A percentile compares a stretch with the other conserved stretches of the same genome.
Conservation (phyloP, 1,140 invertebrate species). For the Harlomillsia oculata region DNA sequence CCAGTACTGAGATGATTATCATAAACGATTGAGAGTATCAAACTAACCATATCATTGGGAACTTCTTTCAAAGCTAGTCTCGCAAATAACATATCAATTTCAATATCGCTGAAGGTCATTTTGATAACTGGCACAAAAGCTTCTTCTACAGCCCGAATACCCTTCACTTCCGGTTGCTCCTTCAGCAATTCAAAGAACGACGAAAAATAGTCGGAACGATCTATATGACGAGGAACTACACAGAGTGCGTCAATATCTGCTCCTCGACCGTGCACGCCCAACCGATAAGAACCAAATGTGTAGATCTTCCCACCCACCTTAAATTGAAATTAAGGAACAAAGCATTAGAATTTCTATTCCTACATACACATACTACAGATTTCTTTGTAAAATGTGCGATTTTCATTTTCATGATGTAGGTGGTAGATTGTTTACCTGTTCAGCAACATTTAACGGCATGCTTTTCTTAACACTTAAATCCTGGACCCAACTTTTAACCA, state of each 20-base stretch:
- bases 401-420: not conserved
- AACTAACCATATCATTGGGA: conserved; percentile 53
- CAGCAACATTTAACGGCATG: conserved; percentile 74
- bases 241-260: conserved; percentile 99
- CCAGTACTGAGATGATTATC: not conserved
- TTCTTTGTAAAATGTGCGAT: no score
- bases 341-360: no score
- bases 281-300: conserved; percentile 90
- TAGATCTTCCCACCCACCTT: conserved; percentile 91
- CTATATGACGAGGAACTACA: conserved; percentile 91
- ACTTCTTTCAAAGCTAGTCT: conserved; percentile 86
- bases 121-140: conserved; percentile 99
- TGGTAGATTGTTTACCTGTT: conserved; percentile 45
- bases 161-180: conserved; percentile 73
- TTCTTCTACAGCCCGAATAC: conserved; percentile 84
- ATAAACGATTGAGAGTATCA: not conserved
- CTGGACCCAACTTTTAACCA: conserved; percentile 86
- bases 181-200: conserved; percentile 88
- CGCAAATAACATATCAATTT: conserved; percentile 97
- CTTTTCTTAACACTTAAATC: conserved; percentile 78
- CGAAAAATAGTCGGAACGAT: conserved; percentile 85
- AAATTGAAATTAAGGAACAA: not conserved
- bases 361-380: no score
- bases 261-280: conserved; percentile 91
- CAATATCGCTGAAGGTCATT: conserved; percentile 97